A percentile compares a stretch with the other conserved stretches of the same genome.
phyloP scores from a whole-genome alignment of 2,113 vertebrate genomes.

The Vulpes vulpes region DNA sequence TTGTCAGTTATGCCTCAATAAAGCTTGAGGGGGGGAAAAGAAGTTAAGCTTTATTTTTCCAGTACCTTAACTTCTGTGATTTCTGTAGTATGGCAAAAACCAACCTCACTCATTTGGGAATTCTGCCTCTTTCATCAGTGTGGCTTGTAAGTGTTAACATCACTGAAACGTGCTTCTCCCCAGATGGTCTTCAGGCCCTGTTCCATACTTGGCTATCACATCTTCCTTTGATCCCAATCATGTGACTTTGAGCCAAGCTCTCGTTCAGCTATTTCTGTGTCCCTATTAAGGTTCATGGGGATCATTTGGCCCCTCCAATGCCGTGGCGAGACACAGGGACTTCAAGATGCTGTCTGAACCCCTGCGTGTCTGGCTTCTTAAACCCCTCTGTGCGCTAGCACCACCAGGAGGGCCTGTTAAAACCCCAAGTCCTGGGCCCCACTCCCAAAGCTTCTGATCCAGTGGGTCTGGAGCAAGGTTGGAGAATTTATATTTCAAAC shows the following conservation, averaged over 20 bases:
- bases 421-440: not conserved
- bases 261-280: not conserved
- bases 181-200: not conserved
- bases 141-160: not conserved
- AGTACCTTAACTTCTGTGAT: not conserved
- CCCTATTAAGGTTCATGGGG: not conserved
- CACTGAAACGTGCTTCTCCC: not conserved
- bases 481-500: not conserved
- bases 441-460: not conserved
- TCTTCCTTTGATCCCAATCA: not conserved
- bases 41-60: not conserved
- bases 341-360: not conserved
- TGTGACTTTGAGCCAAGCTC: not conserved
- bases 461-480: not conserved
- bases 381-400: not conserved
- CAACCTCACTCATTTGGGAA: not conserved
- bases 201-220: not conserved
- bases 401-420: not conserved
- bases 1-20: not conserved
- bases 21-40: not conserved
- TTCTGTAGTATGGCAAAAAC: not conserved
- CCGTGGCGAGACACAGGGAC: not conserved
- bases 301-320: not conserved
- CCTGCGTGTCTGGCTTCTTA: not conserved
- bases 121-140: not conserved